A percentile compares a stretch with the other conserved stretches of the same genome.
phyloP scores from a whole-genome alignment of 2,113 vertebrate genomes.

The Elephas maximus region DNA sequence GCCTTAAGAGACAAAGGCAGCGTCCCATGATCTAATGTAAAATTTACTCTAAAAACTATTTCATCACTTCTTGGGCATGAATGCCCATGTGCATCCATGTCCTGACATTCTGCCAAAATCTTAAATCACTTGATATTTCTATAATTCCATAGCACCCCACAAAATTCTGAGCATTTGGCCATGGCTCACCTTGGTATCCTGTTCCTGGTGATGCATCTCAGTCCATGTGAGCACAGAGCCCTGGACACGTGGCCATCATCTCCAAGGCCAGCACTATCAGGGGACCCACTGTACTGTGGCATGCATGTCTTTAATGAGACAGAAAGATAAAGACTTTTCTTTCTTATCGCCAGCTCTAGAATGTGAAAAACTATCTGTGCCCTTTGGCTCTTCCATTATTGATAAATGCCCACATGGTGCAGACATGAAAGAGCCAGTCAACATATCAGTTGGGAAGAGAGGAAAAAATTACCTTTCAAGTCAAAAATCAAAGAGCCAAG shows the following conservation, averaged over 20 bases:
- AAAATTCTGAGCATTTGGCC: background rate
- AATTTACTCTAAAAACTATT: background rate
- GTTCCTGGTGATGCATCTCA: too few species aligned
- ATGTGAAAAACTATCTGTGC: background rate
- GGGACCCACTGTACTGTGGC: too few species aligned
- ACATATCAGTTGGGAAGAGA: background rate
- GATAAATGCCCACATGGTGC: background rate
- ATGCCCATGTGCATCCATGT: background rate
- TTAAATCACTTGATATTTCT: background rate
- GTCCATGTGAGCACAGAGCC: background rate
- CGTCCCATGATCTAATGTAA: too few species aligned
- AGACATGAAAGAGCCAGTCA: background rate
- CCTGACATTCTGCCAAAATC: background rate
- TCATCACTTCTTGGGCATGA: background rate
- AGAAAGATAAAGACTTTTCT: too few species aligned
- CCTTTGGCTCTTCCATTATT: background rate
- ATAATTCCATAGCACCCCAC: background rate
- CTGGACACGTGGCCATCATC: too few species aligned
- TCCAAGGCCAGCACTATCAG: background rate
- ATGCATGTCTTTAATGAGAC: too few species aligned
- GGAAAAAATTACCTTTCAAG: background rate
- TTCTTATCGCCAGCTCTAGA: background rate
- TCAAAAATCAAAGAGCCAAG: background rate
- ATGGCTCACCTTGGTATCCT: too few species aligned
- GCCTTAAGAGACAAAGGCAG: too few species aligned